Percentiles rank a stretch among this genome's conserved stretches.
Conservation (phyloP, 2,888 invertebrate genomes). For the Synanthedon andrenaeformis region DNA sequence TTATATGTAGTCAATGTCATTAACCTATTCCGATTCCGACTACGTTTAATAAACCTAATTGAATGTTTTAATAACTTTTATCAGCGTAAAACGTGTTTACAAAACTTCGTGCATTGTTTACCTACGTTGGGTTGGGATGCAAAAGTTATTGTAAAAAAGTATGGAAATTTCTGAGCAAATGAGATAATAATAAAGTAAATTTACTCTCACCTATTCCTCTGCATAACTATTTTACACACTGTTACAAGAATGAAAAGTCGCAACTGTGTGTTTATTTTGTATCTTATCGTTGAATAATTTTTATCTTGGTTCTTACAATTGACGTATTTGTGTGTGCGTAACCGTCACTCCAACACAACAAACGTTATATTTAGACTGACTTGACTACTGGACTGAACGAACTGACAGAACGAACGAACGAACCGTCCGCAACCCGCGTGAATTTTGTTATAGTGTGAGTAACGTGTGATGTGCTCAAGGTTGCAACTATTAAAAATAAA, state of each 20-base stretch:
- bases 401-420: conserved; percentile 32
- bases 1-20: conserved; percentile 23
- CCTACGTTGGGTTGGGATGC: background rate
- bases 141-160: background rate
- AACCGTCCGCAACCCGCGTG: background rate
- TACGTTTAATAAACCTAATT: conserved; percentile 13
- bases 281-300: conserved; percentile 53
- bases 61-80: conserved; percentile 20
- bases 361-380: conserved; percentile 66
- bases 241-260: conserved; percentile 12
- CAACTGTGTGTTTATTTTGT: conserved; percentile 36
- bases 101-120: background rate
- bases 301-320: conserved; percentile 28
- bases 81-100: conserved; percentile 26
- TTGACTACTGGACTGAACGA: conserved; percentile 14
- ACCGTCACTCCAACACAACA: conserved; percentile 36
- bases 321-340: conserved; percentile 19
- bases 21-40: conserved; percentile 19
- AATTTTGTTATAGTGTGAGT: background rate
- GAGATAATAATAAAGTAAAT: conserved; percentile 8
- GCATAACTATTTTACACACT: conserved; percentile 30
- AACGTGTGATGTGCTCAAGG: background rate
- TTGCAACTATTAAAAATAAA: no score
- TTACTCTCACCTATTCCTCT: conserved; percentile 59
- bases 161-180: background rate